These are phyloP conservation scores for Balearica regulorum DNA, from an alignment of 2,797 vertebrate species.

Conservation along the genomic window DNA sequence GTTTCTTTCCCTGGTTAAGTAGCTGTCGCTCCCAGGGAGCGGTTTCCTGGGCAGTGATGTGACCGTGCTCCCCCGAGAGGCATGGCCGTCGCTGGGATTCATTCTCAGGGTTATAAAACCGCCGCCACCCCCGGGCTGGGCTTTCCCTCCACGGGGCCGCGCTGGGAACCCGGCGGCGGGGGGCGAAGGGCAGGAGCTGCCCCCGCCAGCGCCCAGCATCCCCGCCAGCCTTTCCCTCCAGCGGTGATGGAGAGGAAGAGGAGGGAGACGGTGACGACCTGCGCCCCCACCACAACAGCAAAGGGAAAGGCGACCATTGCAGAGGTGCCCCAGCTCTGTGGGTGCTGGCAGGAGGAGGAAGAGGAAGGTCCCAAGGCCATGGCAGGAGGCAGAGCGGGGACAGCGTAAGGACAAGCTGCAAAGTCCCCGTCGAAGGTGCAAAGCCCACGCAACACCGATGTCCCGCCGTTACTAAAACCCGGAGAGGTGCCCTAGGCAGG, in stretches of 20 bases:
- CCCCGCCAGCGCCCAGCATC: background rate
- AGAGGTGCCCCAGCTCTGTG: background rate
- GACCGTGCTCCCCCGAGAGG: slow-evolving; percentile 25
- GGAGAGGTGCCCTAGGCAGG: fast-evolving
- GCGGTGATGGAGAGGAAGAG: background rate
- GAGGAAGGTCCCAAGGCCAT: background rate
- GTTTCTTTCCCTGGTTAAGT: background rate
- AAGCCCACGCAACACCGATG: fast-evolving
- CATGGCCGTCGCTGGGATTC: background rate
- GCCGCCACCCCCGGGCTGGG: background rate
- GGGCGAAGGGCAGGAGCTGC: background rate
- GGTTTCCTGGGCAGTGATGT: slow-evolving; percentile 9
- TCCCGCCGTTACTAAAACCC: background rate
- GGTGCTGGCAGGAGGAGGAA: background rate
- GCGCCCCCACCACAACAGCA: background rate
- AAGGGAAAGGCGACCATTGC: fast-evolving
- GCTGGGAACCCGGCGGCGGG: background rate
- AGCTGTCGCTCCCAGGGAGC: background rate
- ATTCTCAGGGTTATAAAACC: slow-evolving; percentile 53
- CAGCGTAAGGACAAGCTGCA: background rate
- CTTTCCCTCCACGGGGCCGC: background rate
- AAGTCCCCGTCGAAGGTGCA: fast-evolving
- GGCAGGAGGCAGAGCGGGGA: fast-evolving
- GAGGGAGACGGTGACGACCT: background rate
- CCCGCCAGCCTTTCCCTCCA: background rate